Base-by-base conservation (phyloP, 2,797 vertebrate genomes). In the Xenops minutus region DNA sequence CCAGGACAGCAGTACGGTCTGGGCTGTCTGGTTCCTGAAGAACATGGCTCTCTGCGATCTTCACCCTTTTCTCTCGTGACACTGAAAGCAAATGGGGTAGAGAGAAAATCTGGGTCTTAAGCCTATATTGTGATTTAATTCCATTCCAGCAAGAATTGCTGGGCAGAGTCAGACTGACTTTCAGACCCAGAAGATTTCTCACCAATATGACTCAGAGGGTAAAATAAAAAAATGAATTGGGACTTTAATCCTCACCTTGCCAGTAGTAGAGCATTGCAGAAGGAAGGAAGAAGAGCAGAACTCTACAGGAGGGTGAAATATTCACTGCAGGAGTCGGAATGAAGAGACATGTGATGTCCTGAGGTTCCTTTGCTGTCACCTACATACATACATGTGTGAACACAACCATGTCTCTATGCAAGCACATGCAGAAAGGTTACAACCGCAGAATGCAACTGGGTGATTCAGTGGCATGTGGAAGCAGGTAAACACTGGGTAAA, bases 371-470 rank as follows among this genome's bases (percentile, higher is more conserved):
- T 51, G 26, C 44, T 71, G 44, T 76, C 32, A 22, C 32, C 9
- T 37, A n/a, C 23, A 1, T 2, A 41, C 3, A 1, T 19, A 10
- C 29, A 30, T 0, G 0, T 23, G 14, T 63, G 80, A 78, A 64
- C 34, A 72, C 8, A 34, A 5, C 39, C 16, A 2, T 34, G 32
- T 26, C 4, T 14, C 27, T 46, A 12, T 17, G 39, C 16, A 59
- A 64, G 48, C 27, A 11, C 36, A 24, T 7, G 41, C n/a, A 81
- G 58, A 32, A 19, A 58, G 58, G 51, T 58, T 81, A 43, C 32
- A 64, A 32, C 18, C 20, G 22, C 51, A 62, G n/a, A 41, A 17
- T 0, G 1, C 10, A 7, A 2, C 48, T 37, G 7, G 10, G 23
- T 62, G 66, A 83, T 0, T 3, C 7, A 72, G 36, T 58, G 49